Evolutionary conservation across 1,140 invertebrate genomes (phyloP), one percentile per base, ranked within the genome.

Genomic region (Drosophila obscura): DNA sequence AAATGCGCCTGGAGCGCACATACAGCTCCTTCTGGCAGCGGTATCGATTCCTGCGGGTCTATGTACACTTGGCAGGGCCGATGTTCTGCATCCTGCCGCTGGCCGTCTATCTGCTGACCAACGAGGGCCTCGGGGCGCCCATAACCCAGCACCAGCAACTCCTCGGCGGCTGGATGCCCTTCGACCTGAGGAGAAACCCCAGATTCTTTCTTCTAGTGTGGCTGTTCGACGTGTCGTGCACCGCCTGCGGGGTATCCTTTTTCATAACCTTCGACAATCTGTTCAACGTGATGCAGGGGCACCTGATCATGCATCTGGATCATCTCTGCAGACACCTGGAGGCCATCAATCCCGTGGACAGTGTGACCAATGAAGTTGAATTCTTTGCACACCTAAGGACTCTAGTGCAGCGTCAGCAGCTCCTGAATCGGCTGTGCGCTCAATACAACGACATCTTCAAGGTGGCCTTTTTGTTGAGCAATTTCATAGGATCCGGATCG

Each of bases 381-480:
- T 62, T 87, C 9, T 72, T 56, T 35, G 26, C 16, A 4, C 9
- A 51, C 8, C 16, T 85, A 0, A 28, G 16, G 22, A 4, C 8
- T 0, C 3, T 87, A 19, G 75, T 82, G 5, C 53, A 28, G 4
- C 66, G 74, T 9, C 82, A 85, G 0, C 82, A 87, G 50, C 24
- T 74, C 2, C 19, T 85, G 0, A 85, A 82, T 41, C 3, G 11
- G 1, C 11, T 87, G 4, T 72, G 61, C 48, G 11, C 52, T 16
- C 56, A 77, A 16, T 85, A 75, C 26, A 88, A 78, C 15, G 60
- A 81, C 5, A 65, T 85, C 2, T 87, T 87, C 9, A 85, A 87
- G 31, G 45, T 41, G 0, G 48, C 44, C 11, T 49, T 85, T 0
- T 22, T 82, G n/a, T 6, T 82, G 0, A 55, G 69, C 2, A 68